Evolutionary conservation across 2,888 invertebrate species (phyloP), one percentile per base, ranked within the genome.

Genomic region (Drosophila putrida): DNA sequence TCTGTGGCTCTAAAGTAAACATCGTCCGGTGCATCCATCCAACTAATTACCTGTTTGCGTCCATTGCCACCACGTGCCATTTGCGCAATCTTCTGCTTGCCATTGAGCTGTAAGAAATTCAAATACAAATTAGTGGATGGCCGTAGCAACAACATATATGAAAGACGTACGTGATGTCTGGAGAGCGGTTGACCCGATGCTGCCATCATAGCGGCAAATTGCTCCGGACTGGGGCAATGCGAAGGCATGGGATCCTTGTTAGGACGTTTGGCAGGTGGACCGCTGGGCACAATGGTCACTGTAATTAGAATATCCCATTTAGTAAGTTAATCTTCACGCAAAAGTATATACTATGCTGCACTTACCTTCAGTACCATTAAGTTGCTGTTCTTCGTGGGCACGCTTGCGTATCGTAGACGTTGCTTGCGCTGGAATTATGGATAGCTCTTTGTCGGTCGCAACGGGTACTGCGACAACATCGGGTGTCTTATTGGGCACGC

Each of bases 21-120:
- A 94, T 99, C 98, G 92, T 99, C 98, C 25, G 98, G 98, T 64
- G 98, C 98, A 93, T 99, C 98, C 96, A 98, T 98, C 98, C 98
- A 98, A 91, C 98, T 98, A 92, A 98, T 97, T 88, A 98, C 97
- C 93, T 97, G 98, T 91, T 98, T 97, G 53, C 97, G 95, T 35
- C 95, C 95, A 65, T 95, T 94, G 36, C 95, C 95, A 25, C 96
- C 95, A 71, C 96, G 95, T 66, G 96, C 95, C 93, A 96, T 95
- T 89, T 95, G 95, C 82, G 96, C 95, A 88, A 96, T 95, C 92
- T 96, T 96, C 81, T 96, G 96, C 94, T 96, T 97, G 89, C 95
- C 97, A 93, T 96, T 97, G 83, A 95, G 95, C 95, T 94, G 93
- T 13, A 41, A 10, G 1, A 6, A 11, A 31, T 5, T 0, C 80